Conservation (phyloP, 2,113 vertebrate species). For the Emydocephalus ijimae region DNA sequence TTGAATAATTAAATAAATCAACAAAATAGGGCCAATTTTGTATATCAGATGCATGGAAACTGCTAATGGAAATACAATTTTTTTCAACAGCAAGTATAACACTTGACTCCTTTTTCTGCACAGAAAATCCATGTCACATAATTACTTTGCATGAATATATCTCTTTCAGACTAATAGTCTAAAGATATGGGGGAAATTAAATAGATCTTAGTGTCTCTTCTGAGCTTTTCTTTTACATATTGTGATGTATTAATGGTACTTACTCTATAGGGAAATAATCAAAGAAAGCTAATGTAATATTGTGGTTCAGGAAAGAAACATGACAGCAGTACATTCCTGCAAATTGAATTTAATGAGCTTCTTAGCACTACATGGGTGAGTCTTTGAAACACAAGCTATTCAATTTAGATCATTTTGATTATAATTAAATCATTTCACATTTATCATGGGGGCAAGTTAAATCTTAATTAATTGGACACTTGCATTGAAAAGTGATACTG, state of each 20-base stretch:
- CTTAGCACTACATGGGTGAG: constrained; percentile 58
- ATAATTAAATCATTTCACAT: constrained; percentile 69
- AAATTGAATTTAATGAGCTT: constrained; percentile 74
- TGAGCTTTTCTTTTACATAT: constrained; percentile 53
- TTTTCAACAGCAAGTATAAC: background rate
- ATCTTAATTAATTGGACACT: constrained; percentile 60
- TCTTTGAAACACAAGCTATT: constrained; percentile 69
- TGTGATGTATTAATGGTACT: constrained; percentile 53
- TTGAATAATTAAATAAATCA: background rate
- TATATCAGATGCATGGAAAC: background rate
- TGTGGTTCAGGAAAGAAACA: constrained; percentile 60
- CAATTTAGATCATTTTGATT: constrained; percentile 65
- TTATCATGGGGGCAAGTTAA: constrained; percentile 51
- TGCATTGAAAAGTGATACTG: constrained; percentile 37
- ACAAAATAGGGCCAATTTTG: background rate
- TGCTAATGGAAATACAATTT: background rate
- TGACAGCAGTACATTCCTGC: constrained; percentile 58
- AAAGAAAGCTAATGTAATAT: constrained; percentile 58
- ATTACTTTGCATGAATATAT: constrained; percentile 10
- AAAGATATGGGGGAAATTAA: constrained; percentile 39
- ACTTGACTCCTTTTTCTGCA: background rate
- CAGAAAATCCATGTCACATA: background rate
- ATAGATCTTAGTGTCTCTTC: constrained; percentile 45
- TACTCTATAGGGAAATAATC: constrained; percentile 63
- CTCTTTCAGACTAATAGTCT: constrained; percentile 33